Conservation (phyloP, 2,888 invertebrate species). For the Plagiodera versicolora region DNA sequence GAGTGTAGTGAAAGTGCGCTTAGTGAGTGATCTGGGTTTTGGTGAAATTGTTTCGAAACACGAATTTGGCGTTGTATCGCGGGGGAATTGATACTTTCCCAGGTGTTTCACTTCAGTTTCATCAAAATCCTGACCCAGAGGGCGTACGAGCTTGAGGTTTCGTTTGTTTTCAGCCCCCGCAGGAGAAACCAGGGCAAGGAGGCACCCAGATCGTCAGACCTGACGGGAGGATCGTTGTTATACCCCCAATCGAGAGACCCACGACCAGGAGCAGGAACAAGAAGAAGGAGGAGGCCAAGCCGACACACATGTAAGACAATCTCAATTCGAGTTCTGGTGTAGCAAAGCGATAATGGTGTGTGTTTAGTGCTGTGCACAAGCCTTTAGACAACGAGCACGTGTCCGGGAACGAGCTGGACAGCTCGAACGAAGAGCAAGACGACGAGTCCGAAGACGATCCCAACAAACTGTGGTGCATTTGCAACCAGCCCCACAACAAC, state of each 20-base stretch:
- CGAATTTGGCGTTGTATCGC: too few relatives aligned
- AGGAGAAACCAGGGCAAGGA: constrained; percentile 26
- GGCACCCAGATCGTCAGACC: constrained; percentile 71
- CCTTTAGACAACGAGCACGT: constrained; percentile 53
- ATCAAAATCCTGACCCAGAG: too few relatives aligned
- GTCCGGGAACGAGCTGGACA: constrained; percentile 51
- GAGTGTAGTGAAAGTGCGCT: constrained; percentile 13
- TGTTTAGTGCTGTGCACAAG: constrained; percentile 41
- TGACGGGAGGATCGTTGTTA: constrained; percentile 74
- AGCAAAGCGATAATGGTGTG: not conserved
- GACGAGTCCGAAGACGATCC: constrained; percentile 91
- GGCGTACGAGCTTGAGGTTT: not conserved
- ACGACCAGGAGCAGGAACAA: constrained; percentile 74
- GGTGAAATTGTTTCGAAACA: too few relatives aligned
- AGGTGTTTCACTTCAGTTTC: too few relatives aligned
- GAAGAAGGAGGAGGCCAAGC: constrained; percentile 34
- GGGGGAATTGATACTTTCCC: too few relatives aligned
- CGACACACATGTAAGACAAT: constrained; percentile 40
- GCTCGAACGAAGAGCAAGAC: constrained; percentile 58
- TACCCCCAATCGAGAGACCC: constrained; percentile 83
- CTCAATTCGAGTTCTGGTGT: not conserved
- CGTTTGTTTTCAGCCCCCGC: not conserved
- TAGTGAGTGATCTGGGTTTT: too few relatives aligned
- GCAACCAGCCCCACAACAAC: constrained; percentile 92
- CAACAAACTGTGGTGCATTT: constrained; percentile 92